A percentile compares a stretch with the other conserved stretches of the same genome.
Conservation (phyloP, 2,797 vertebrate genomes). For the Neostethus bicornis region DNA sequence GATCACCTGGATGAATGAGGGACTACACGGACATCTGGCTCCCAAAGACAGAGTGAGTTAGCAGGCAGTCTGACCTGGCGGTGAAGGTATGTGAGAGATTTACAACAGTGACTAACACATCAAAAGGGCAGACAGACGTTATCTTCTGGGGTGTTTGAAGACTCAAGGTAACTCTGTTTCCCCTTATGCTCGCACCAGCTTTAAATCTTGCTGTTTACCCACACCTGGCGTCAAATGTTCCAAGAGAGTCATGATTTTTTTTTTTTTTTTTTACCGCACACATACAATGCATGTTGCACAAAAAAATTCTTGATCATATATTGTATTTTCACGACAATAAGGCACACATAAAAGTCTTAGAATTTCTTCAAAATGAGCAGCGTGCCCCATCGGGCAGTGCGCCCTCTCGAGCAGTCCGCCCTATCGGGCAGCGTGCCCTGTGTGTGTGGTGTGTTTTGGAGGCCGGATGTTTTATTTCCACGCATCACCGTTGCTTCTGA, state of each 20-base stretch:
- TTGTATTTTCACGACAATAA: no score
- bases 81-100: slow-evolving; percentile 22
- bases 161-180: slow-evolving; percentile 24
- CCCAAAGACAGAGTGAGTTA: slow-evolving; percentile 3
- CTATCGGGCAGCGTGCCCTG: no score
- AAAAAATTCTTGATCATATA: no score
- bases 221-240: slow-evolving; percentile 20
- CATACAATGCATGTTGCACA: slow-evolving; percentile 5
- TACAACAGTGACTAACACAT: slow-evolving; percentile 42
- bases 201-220: slow-evolving; percentile 24
- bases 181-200: slow-evolving; percentile 25
- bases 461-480: no score
- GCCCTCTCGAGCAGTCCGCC: no score
- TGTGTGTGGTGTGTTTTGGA: no score
- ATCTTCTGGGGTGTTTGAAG: slow-evolving; percentile 41
- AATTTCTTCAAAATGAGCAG: no score
- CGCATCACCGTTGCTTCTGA: no score
- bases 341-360: no score
- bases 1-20: no score
- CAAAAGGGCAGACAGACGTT: slow-evolving; percentile 23
- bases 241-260: slow-evolving; percentile 6
- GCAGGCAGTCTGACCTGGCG: background rate
- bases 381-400: no score
- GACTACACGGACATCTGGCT: no score
- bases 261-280: slow-evolving; percentile 13